phyloP scores from a whole-genome alignment of 2,113 vertebrate species.

The Guaruba guarouba region DNA sequence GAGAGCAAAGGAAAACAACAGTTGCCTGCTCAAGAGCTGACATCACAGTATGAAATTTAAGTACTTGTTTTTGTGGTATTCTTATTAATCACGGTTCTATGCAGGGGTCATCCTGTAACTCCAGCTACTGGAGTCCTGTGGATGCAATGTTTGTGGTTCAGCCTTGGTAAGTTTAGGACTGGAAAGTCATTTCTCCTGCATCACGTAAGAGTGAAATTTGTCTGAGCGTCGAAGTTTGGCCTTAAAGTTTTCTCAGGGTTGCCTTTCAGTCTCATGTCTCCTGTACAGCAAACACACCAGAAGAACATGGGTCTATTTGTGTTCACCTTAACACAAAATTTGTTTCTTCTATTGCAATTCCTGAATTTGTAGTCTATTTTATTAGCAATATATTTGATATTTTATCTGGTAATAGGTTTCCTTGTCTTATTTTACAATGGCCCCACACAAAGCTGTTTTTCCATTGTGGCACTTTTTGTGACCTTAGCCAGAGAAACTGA shows the following conservation, averaged over 20 bases:
- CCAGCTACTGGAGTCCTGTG: constrained; percentile 21
- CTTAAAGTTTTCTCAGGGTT: neutral
- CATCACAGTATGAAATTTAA: constrained; percentile 8
- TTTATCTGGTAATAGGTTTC: neutral
- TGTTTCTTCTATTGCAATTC: neutral
- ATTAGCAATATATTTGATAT: neutral
- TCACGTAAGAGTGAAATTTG: neutral
- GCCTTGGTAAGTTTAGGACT: neutral
- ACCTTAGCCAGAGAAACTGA: neutral
- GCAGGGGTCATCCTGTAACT: constrained; percentile 19
- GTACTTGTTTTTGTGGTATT: constrained; percentile 23
- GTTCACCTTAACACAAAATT: neutral
- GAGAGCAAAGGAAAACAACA: constrained; percentile 27
- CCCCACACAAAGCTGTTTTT: neutral
- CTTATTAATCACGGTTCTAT: constrained; percentile 17
- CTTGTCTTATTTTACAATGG: neutral
- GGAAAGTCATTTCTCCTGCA: neutral
- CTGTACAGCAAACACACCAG: neutral
- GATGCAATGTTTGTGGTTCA: neutral
- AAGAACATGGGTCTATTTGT: neutral
- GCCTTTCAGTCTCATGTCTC: neutral
- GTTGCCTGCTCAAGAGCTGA: constrained; percentile 6
- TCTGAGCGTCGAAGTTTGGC: neutral
- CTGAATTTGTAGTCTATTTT: neutral
- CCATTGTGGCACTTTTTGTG: neutral